Percentiles rank a stretch among this genome's conserved stretches.
Evolutionary conservation across 1,140 invertebrate species (phyloP).

Genomic region (Listronotus oregonensis): DNA sequence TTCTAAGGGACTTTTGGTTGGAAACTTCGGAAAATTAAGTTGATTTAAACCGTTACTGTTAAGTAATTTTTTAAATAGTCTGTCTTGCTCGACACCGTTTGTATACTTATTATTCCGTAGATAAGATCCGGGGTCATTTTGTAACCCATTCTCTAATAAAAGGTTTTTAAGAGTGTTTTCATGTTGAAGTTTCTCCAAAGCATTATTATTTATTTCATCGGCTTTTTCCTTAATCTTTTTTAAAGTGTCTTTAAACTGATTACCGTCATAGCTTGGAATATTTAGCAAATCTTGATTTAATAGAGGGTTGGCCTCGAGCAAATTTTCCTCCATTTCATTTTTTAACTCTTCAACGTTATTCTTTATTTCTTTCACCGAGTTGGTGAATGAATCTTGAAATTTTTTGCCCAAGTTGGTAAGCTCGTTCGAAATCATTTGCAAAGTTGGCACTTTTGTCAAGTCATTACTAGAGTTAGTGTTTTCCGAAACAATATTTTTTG

Average conservation of each 20-base stretch:
- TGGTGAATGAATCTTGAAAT: background rate
- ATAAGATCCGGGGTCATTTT: no score
- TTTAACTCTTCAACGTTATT: conserved; percentile 2
- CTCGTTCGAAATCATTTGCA: background rate
- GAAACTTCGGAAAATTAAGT: background rate
- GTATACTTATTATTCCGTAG: no score
- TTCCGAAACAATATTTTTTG: background rate
- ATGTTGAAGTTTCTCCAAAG: no score
- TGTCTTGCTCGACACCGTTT: background rate
- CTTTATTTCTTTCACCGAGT: background rate
- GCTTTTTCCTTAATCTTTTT: no score
- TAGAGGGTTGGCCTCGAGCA: no score
- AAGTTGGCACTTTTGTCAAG: background rate
- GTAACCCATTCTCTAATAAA: no score
- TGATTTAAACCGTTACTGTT: background rate
- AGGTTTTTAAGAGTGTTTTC: no score
- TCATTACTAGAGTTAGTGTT: background rate
- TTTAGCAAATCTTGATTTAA: no score
- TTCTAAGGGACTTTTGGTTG: background rate
- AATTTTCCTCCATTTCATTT: background rate
- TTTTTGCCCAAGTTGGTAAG: background rate
- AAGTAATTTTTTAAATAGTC: no score
- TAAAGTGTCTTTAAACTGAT: no score
- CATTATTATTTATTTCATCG: no score
- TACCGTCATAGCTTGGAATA: no score